Base-by-base conservation (phyloP, 2,113 vertebrate species). In the Coracopsis vasa region DNA sequence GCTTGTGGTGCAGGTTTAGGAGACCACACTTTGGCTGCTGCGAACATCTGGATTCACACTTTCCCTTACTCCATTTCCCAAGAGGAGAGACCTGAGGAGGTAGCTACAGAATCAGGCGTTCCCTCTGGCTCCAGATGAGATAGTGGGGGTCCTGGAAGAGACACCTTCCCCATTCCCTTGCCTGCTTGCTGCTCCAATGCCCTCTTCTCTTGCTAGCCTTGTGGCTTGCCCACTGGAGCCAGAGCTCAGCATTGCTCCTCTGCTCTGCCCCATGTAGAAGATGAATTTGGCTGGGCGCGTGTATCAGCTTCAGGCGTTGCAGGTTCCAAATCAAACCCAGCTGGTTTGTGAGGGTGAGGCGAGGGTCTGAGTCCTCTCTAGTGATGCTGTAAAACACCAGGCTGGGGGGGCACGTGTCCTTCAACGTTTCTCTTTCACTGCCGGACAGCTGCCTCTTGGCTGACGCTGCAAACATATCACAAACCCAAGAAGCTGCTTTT, bases 391-490 rank as follows among this genome's bases (percentile, higher is more conserved):
- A 84, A 66, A 90, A 62, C 74, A 64, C 56, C 42, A 85, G 61
- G 70, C 70, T 88, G 79, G 48, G 66, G 77, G 50, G 50, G 83
- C 50, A 88, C 44, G 61, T 69, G 82, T 58, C 72, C 83, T 61
- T 62, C 77, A 37, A 82, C 83, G 45, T 78, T 94, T 51, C 28
- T 51, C 69, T 69, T 86, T 75, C 78, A 41, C 81, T 92, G 94
- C 86, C 48, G 13, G 73, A 77, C 42, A 21, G 44, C 41, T 35
- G 84, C 92, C 94, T 94, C 92, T 88, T 80, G 73, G 86, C 92
- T 82, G 74, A 87, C 1, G 29, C 86, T 95, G 95, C 90, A 90
- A 96, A 94, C 96, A 95, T 97, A 97, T 96, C 92, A 78, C 86
- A 93, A 94, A 50, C 91, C 73, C 71, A 80, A 72, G 37, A 35